Conservation (phyloP, 2,888 invertebrate genomes). For the Pasiphila rectangulata region DNA sequence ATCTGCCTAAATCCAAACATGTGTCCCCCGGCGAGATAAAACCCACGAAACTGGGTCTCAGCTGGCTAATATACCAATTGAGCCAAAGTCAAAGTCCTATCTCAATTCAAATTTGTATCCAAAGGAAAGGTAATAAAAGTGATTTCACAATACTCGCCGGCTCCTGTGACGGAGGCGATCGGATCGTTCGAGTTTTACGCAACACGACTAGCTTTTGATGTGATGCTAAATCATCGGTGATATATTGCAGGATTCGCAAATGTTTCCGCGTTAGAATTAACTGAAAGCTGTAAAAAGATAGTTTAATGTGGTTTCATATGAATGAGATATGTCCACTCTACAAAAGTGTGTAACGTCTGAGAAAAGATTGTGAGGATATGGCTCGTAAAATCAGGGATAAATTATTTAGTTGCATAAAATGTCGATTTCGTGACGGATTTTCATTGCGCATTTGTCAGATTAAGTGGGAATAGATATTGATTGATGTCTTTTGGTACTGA, state of each 20-base stretch:
- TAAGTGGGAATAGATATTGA: background rate
- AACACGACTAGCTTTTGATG: conserved; percentile 57
- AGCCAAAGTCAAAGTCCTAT: background rate
- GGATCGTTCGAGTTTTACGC: conserved; percentile 50
- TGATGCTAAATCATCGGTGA: conserved; percentile 59
- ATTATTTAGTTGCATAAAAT: conserved; percentile 4
- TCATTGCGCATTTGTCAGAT: background rate
- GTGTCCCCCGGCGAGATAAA: too few species aligned
- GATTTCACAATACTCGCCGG: background rate
- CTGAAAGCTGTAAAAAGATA: conserved; percentile 14
- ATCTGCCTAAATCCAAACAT: too few species aligned
- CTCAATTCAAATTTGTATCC: background rate
- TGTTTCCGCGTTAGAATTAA: conserved; percentile 45
- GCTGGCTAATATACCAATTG: background rate
- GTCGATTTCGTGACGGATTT: background rate
- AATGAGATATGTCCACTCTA: conserved; percentile 3
- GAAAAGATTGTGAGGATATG: background rate
- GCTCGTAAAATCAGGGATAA: conserved; percentile 1
- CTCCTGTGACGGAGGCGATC: conserved; percentile 27
- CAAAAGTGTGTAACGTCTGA: background rate
- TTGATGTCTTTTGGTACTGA: background rate
- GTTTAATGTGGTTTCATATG: conserved; percentile 6
- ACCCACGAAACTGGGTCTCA: too few species aligned
- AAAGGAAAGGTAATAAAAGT: background rate
- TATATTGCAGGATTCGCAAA: conserved; percentile 46